phyloP scores from a whole-genome alignment of 2,797 vertebrate genomes.

The Acestrorhynchus altus region DNA sequence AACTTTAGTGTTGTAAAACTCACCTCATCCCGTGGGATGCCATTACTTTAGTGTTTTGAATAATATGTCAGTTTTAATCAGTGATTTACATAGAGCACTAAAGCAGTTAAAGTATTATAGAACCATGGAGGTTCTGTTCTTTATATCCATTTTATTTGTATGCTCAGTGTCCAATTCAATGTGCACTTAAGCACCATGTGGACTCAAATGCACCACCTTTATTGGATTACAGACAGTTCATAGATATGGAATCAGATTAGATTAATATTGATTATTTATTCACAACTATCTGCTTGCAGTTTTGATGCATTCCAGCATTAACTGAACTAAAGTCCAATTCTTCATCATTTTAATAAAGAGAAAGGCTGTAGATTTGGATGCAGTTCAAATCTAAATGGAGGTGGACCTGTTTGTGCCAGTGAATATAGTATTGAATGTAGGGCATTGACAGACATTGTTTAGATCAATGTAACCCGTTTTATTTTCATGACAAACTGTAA shows the following conservation, averaged over 20 bases:
- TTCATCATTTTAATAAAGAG: not conserved
- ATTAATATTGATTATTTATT: not conserved
- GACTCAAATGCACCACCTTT: not conserved
- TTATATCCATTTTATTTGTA: not conserved
- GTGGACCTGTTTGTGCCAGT: not conserved
- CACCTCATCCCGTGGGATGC: not conserved
- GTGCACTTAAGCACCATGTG: constrained; percentile 1
- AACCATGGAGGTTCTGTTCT: too few species aligned
- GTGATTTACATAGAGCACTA: not conserved
- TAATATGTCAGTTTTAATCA: not conserved
- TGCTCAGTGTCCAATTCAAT: too few species aligned
- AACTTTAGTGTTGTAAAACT: not conserved
- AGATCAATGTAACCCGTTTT: not conserved
- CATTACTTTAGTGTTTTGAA: not conserved
- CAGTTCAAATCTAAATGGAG: not conserved
- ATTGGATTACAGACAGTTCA: constrained; percentile 21
- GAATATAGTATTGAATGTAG: not conserved
- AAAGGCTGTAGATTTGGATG: not conserved
- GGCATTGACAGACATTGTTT: not conserved
- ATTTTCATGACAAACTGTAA: not conserved
- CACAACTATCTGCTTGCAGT: not conserved
- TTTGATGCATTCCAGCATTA: not conserved
- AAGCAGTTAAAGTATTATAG: not conserved
- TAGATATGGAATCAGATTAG: not conserved
- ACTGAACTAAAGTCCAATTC: not conserved